A percentile compares a stretch with the other conserved stretches of the same genome.
These are phyloP conservation scores for Holotrichia oblita DNA, from an alignment of 1,140 invertebrate genomes.

Conservation along the genomic window DNA sequence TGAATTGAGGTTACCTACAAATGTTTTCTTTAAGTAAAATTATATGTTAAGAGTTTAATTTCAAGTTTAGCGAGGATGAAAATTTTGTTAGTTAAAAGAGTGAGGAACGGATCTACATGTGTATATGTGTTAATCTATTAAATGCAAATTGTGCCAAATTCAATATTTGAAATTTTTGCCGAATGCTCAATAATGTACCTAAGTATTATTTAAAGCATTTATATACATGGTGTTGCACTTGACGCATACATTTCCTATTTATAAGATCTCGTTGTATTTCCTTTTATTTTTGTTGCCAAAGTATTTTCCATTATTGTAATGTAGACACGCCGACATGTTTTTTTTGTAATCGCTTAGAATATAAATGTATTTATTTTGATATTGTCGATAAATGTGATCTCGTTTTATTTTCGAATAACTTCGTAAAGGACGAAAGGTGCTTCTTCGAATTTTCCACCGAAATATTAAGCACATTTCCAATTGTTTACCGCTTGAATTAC, in stretches of 20 bases:
- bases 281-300: slow-evolving; percentile 41
- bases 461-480: neutral
- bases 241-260: slow-evolving; percentile 41
- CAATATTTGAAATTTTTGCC: slow-evolving; percentile 33
- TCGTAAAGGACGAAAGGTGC: neutral
- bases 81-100: slow-evolving; percentile 6
- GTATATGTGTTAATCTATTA: neutral
- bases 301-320: slow-evolving; percentile 29
- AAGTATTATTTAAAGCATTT: slow-evolving; percentile 31
- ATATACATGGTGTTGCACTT: slow-evolving; percentile 31
- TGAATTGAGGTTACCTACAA: slow-evolving; percentile 42
- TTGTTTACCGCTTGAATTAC: slow-evolving; percentile 32
- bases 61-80: slow-evolving; percentile 9
- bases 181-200: slow-evolving; percentile 29
- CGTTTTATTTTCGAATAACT: slow-evolving; percentile 21
- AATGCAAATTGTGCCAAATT: slow-evolving; percentile 33
- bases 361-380: slow-evolving; percentile 39
- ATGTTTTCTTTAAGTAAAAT: slow-evolving; percentile 34
- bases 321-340: neutral
- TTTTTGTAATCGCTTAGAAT: slow-evolving; percentile 38
- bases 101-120: slow-evolving; percentile 10
- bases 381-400: slow-evolving; percentile 35
- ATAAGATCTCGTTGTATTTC: slow-evolving; percentile 40
- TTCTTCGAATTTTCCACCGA: neutral
- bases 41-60: slow-evolving; percentile 13